Base-by-base conservation (phyloP, 2,888 invertebrate genomes). In the Pheosia gnoma region DNA sequence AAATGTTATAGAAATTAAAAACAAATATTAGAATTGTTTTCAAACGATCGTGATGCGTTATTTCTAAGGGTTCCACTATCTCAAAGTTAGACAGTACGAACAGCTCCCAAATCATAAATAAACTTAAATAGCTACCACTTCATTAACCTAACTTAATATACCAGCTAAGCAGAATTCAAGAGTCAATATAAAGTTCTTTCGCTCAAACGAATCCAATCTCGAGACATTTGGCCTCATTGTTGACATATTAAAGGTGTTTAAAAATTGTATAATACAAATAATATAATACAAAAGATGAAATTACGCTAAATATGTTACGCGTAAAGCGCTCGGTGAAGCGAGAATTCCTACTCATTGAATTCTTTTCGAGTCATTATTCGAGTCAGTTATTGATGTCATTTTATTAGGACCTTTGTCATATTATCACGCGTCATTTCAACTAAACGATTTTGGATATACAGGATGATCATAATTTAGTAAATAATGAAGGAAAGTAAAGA, bases 341-440 rank as follows among this genome's bases (percentile, higher is more conserved):
- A 81, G 75, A 81, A 81, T 77, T 75, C 69, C 68, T 66, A 81
- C 79, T 81, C 72, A 78, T 81, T 83, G 55, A 55, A 55, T 39
- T 38, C n/a, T 55, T 55, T 39, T 3, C 25, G 13, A 81, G 79
- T 81, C 72, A 78, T 81, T 83, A 80, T 81, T 78, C 68, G 80
- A 80, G 70, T 77, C 75, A 63, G 78, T 83, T 86, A 84, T 85
- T 81, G 82, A 85, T 85, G 81, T 81, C 25, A 25, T 25, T 25
- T 25, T 87, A 88, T 88, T 87, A 85, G 79, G 67, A 71, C 79
- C 74, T 82, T 90, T 91, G 87, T 90, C 79, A 72, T 77, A 75
- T 81, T 77, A 75, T 81, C 80, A 79, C 73, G 83, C 77, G 82
- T 79, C 79, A 80, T 83, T 83, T 79, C 78, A 75, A 79, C 79